phyloP scores from a whole-genome alignment of 2,888 invertebrate genomes.

The Drosophila anomelani region DNA sequence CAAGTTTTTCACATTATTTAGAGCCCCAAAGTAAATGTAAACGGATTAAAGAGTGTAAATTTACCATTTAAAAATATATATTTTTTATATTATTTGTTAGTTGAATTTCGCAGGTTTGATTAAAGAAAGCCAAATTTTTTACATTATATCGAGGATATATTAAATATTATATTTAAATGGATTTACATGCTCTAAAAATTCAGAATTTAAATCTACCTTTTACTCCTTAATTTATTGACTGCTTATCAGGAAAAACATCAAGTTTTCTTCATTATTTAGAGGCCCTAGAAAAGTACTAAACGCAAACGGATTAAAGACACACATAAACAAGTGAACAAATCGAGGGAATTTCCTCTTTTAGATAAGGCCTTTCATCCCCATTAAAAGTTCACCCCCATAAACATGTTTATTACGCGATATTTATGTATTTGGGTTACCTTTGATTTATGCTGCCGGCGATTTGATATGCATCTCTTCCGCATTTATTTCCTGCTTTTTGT shows the following conservation, averaged over 20 bases:
- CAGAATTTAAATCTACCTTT: not conserved
- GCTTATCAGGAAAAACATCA: conserved; percentile 23
- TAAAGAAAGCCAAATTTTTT: too few relatives aligned
- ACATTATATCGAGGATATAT: too few relatives aligned
- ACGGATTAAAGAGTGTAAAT: not conserved
- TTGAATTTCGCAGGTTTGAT: too few relatives aligned
- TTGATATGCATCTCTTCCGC: conserved; percentile 41
- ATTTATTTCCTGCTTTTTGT: conserved; percentile 12
- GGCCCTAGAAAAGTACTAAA: not conserved
- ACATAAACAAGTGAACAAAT: conserved; percentile 14
- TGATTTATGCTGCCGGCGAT: conserved; percentile 33
- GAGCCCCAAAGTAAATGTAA: not conserved
- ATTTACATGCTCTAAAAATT: not conserved
- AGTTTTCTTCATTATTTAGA: conserved; percentile 14
- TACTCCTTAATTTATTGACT: conserved; percentile 12
- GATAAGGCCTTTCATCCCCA: conserved; percentile 26
- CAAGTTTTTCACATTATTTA: not conserved
- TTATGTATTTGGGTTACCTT: conserved; percentile 48
- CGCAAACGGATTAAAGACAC: not conserved
- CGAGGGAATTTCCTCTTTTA: not conserved
- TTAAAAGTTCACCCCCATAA: conserved; percentile 33
- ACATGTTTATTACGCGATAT: conserved; percentile 41
- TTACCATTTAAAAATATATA: not conserved
- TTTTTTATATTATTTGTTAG: too few relatives aligned
- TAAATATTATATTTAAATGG: not conserved